Evolutionary conservation across 2,888 invertebrate genomes (phyloP), one percentile per base, ranked within the genome.

Genomic region (Eulithis prunata): DNA sequence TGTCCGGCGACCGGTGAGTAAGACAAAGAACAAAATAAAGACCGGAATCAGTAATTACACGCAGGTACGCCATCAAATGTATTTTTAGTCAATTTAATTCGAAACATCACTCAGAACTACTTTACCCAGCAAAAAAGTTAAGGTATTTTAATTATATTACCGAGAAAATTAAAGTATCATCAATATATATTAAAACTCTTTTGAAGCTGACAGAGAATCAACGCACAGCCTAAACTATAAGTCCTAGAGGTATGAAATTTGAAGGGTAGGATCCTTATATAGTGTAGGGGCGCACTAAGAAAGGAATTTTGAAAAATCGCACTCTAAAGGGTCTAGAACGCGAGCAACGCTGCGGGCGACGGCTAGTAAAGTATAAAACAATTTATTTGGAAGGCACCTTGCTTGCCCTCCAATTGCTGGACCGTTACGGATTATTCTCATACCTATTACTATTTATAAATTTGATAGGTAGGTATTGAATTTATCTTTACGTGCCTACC

Each of bases 11-110:
- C 1, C 4, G 38, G 81, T 79, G 80, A 82, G 80, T 52, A 49
- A 49, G 47, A 59, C 43, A 49, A 49, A 83, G 74, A 74, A 76
- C 69, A 73, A 80, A 82, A 85, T 86, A 85, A 87, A 84, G 86
- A 80, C 75, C 85, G 89, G 88, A 89, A 85, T 74, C 74, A 57
- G 71, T 78, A 85, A 85, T 61, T 64, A 55, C 14, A 55, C 64
- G 52, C 65, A 41, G 57, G 61, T 54, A 62, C 41, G 21, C 43
- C 12, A 57, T 28, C 8, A 57, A 46, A 53, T 45, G 28, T 56
- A 57, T 66, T 49, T 57, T 47, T 61, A 57, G 47, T 58, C 4
- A 57, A 47, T 54, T 54, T n/a, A 49, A 49, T 61, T 57, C 8
- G 36, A 49, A 47, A 66, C 62, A 62, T 66, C 53, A 38, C 49